A percentile compares a stretch with the other conserved stretches of the same genome.
Conservation (phyloP, 2,113 vertebrate species). For the Parus major region DNA sequence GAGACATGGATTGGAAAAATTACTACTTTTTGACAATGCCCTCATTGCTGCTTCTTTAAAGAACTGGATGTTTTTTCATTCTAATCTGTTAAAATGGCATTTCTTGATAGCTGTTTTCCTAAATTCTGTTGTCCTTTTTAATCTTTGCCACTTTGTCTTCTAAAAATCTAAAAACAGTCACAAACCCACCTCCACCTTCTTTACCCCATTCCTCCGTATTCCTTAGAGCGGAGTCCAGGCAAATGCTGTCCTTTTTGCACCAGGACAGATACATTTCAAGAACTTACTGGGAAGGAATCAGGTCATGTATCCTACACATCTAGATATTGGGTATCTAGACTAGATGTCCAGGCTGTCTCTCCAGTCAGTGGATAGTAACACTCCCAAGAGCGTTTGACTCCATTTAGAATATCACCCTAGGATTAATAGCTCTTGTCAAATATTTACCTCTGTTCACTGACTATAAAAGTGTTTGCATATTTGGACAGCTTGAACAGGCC, state of each 20-base stretch:
- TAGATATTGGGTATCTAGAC: not conserved
- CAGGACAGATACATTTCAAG: not conserved
- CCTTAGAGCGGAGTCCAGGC: not conserved
- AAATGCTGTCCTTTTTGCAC: not conserved
- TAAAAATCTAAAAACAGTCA: not conserved
- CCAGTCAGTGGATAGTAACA: not conserved
- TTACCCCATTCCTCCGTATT: not conserved
- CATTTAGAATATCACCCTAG: not conserved
- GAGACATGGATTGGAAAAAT: not conserved
- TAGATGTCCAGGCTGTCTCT: not conserved
- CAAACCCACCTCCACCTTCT: not conserved
- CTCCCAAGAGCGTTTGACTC: not conserved
- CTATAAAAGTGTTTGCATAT: not conserved
- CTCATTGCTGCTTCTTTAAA: not conserved
- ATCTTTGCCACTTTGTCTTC: not conserved
- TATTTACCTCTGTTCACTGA: not conserved
- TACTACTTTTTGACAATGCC: not conserved
- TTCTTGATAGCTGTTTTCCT: not conserved
- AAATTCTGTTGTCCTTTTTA: rapidly evolving
- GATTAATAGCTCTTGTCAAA: not conserved
- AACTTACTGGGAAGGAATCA: not conserved
- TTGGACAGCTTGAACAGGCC: not conserved
- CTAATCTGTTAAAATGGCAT: not conserved
- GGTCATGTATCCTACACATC: not conserved
- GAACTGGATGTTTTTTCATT: not conserved